phyloP scores from a whole-genome alignment of 1,140 invertebrate species.

The Drosophila chauvacae region DNA sequence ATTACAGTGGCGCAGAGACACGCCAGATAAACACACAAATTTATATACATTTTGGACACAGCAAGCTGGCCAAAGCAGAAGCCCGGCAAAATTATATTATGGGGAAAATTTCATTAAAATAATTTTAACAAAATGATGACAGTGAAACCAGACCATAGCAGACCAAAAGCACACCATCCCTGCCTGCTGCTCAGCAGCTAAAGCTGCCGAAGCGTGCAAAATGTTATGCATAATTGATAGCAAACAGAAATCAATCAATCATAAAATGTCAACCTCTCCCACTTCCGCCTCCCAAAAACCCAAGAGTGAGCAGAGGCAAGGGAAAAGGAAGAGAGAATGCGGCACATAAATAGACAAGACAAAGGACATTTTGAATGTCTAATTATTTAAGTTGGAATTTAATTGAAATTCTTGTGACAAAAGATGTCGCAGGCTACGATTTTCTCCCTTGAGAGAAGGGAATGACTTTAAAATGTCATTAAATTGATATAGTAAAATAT shows the following conservation, averaged over 20 bases:
- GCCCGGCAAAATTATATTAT: slow-evolving; percentile 46
- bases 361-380: slow-evolving; percentile 50
- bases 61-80: slow-evolving; percentile 27
- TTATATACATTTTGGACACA: slow-evolving; percentile 1
- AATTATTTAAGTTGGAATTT: slow-evolving; percentile 56
- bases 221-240: slow-evolving; percentile 79
- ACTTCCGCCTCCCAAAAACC: not conserved
- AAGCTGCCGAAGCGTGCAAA: slow-evolving; percentile 70
- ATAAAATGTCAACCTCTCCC: slow-evolving; percentile 66
- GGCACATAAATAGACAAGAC: slow-evolving; percentile 43
- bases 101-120: slow-evolving; percentile 77
- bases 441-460: not conserved
- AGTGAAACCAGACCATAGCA: slow-evolving; percentile 10
- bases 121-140: slow-evolving; percentile 70
- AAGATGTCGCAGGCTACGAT: slow-evolving; percentile 11
- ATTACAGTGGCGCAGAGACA: slow-evolving; percentile 38
- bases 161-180: not conserved
- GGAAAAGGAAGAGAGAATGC: slow-evolving; percentile 7
- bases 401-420: slow-evolving; percentile 45
- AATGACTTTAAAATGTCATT: slow-evolving; percentile 38
- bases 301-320: not conserved
- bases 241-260: slow-evolving; percentile 81
- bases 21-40: slow-evolving; percentile 8
- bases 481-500: slow-evolving; percentile 9
- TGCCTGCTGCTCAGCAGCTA: slow-evolving; percentile 32